These are phyloP conservation scores for Trachurus trachurus DNA, from an alignment of 2,797 vertebrate genomes.

Conservation along the genomic window DNA sequence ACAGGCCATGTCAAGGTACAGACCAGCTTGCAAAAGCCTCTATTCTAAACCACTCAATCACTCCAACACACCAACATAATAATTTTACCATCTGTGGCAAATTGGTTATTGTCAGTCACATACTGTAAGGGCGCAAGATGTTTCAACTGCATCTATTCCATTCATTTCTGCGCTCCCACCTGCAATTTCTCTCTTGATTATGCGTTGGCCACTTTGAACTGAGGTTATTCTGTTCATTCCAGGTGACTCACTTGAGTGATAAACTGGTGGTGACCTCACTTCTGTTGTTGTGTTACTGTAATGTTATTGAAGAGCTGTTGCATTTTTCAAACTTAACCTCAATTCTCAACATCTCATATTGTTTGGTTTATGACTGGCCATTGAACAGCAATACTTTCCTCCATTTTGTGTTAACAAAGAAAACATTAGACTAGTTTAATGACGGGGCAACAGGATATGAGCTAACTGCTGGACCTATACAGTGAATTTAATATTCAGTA, in stretches of 20 bases:
- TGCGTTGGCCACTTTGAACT: neutral
- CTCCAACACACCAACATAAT: neutral
- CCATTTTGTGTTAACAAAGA: neutral
- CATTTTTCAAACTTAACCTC: neutral
- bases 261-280: neutral
- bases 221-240: neutral
- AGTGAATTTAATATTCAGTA: neutral
- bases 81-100: neutral
- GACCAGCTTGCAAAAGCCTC: neutral
- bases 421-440: neutral
- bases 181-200: slow-evolving; percentile 9
- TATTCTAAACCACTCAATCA: neutral
- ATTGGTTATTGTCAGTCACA: neutral
- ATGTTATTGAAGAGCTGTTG: neutral
- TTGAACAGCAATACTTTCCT: neutral
- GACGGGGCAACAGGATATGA: neutral
- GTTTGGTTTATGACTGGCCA: neutral
- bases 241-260: neutral
- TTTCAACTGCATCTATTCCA: neutral
- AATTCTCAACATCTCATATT: neutral
- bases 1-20: neutral
- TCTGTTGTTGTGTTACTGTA: neutral
- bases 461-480: neutral
- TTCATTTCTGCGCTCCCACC: neutral
- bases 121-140: neutral